phyloP scores from a whole-genome alignment of 2,888 invertebrate species.

The Ormyrus labotus region DNA sequence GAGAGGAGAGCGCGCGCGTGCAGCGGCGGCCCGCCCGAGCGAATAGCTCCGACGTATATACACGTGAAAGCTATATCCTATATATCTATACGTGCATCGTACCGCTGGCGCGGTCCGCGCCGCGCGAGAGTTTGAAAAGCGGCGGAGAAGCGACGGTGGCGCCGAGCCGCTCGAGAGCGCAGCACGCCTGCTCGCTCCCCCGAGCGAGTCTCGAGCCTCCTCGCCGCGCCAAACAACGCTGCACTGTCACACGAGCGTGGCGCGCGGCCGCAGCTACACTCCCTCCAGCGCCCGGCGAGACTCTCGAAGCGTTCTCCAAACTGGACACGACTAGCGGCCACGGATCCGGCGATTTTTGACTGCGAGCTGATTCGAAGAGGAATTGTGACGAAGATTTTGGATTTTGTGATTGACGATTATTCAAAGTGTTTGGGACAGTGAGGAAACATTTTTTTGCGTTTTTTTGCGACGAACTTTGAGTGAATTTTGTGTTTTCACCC shows the following conservation, averaged over 20 bases:
- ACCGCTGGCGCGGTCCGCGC: not conserved
- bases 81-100: too few relatives aligned
- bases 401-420: too few relatives aligned
- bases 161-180: constrained; percentile 20
- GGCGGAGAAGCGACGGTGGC: constrained; percentile 40
- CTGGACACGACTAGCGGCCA: too few relatives aligned
- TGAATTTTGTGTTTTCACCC: too few relatives aligned
- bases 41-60: too few relatives aligned
- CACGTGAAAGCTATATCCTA: too few relatives aligned
- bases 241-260: constrained; percentile 31
- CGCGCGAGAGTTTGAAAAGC: constrained; percentile 36
- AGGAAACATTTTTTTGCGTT: too few relatives aligned
- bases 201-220: not conserved
- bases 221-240: constrained; percentile 31
- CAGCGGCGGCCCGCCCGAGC: not conserved
- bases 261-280: constrained; percentile 33
- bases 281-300: not conserved
- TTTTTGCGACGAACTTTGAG: too few relatives aligned
- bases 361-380: not conserved
- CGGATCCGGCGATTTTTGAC: too few relatives aligned
- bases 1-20: not conserved
- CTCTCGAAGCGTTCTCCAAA: too few relatives aligned
- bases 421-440: too few relatives aligned
- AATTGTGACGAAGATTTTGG: not conserved
- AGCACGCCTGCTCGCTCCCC: not conserved